These are phyloP conservation scores for Gadus macrocephalus DNA, from an alignment of 2,113 vertebrate genomes.

Conservation along the genomic window DNA sequence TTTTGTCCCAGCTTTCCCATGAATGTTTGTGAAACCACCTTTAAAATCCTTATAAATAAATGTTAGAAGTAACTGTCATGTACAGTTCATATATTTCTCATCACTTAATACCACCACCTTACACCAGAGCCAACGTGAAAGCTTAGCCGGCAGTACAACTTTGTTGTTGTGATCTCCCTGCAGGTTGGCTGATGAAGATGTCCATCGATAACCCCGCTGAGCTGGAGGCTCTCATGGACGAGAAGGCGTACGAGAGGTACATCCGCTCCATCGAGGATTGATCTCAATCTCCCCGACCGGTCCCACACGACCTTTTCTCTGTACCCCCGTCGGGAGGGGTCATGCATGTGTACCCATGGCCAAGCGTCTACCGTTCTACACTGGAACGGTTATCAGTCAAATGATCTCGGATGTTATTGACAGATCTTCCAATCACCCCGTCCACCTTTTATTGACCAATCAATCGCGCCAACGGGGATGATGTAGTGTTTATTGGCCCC, in stretches of 20 bases:
- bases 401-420: constrained; percentile 37
- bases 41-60: too few species aligned
- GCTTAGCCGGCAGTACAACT: too few species aligned
- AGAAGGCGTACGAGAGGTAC: constrained; percentile 90
- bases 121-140: too few species aligned
- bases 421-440: constrained; percentile 29
- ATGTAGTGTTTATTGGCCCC: constrained; percentile 13
- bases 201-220: constrained; percentile 87
- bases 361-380: neutral
- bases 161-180: constrained; percentile 4
- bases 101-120: too few species aligned
- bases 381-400: constrained; percentile 50
- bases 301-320: constrained; percentile 16
- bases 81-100: too few species aligned
- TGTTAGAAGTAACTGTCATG: too few species aligned
- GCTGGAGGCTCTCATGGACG: constrained; percentile 87
- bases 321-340: constrained; percentile 28
- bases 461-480: neutral
- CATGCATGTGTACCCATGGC: constrained; percentile 2
- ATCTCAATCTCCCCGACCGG: constrained; percentile 21
- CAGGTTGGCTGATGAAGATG: constrained; percentile 99
- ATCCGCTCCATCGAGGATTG: constrained; percentile 92
- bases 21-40: too few species aligned
- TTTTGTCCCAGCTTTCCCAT: too few species aligned
- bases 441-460: constrained; percentile 27